Evolutionary conservation across 2,113 vertebrate genomes (phyloP).

Genomic region (Nansenia antarctica): DNA sequence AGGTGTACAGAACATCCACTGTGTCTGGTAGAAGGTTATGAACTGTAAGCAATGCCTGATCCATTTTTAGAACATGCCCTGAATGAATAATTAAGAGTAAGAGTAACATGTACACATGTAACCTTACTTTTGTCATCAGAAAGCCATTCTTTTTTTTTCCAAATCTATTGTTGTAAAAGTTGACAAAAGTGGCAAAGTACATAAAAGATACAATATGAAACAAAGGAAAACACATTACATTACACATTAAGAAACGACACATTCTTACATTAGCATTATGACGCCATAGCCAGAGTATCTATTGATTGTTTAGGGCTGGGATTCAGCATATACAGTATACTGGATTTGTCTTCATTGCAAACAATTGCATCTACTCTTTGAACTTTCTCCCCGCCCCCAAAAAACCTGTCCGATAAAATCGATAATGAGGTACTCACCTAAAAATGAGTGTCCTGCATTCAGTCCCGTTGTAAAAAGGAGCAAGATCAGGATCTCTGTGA

Average conservation of each 20-base stretch:
- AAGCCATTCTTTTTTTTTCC: slow-evolving; percentile 10
- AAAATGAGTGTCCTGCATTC: slow-evolving; percentile 20
- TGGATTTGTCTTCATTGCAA: neutral
- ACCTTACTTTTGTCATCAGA: slow-evolving; percentile 27
- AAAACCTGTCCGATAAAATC: neutral
- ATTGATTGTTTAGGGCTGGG: neutral
- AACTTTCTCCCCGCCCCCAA: neutral
- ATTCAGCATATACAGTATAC: neutral
- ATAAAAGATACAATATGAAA: neutral
- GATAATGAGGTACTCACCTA: too few species aligned
- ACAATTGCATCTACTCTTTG: neutral
- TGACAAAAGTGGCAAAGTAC: neutral
- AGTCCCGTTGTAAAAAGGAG: slow-evolving; percentile 47
- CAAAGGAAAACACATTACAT: too few species aligned
- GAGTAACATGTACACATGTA: slow-evolving; percentile 1
- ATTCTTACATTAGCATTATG: neutral
- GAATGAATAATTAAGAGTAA: slow-evolving; percentile 24
- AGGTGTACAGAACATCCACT: slow-evolving; percentile 64
- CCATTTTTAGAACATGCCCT: slow-evolving; percentile 66
- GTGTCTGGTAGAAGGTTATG: slow-evolving; percentile 63
- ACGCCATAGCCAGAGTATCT: neutral
- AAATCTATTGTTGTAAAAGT: slow-evolving; percentile 8
- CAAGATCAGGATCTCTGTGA: slow-evolving; percentile 40
- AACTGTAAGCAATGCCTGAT: slow-evolving; percentile 72
- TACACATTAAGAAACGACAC: too few species aligned